Evolutionary conservation across 2,888 invertebrate genomes (phyloP).

Genomic region (Boloria euphrosyne): DNA sequence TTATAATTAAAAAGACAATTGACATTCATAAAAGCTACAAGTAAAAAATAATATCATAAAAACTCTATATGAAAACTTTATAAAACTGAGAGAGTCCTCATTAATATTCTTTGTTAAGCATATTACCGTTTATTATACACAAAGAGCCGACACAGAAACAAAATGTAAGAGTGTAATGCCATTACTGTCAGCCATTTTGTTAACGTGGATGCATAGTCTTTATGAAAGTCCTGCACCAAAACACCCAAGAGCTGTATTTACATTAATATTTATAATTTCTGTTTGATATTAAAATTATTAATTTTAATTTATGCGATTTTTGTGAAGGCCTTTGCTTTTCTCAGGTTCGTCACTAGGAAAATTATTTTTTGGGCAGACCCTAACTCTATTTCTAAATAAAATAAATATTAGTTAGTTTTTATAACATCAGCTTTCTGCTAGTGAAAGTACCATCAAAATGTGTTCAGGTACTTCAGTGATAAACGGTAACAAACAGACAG

Average conservation of each 20-base stretch:
- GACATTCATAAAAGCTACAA: background rate
- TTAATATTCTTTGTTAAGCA: slow-evolving; percentile 23
- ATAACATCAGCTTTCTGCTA: too few species aligned
- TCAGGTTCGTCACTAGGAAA: too few species aligned
- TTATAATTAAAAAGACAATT: too few species aligned
- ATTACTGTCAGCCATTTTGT: slow-evolving; percentile 55
- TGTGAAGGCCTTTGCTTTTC: too few species aligned
- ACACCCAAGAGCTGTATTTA: background rate
- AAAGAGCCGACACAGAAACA: slow-evolving; percentile 35
- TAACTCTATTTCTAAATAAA: too few species aligned
- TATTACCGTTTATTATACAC: slow-evolving; percentile 20
- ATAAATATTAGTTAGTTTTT: too few species aligned
- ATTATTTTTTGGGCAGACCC: too few species aligned
- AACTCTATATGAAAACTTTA: background rate
- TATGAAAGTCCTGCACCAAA: slow-evolving; percentile 26
- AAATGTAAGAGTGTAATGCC: slow-evolving; percentile 48
- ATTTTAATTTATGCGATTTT: too few species aligned
- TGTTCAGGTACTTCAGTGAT: too few species aligned
- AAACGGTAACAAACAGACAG: too few species aligned
- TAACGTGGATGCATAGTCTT: slow-evolving; percentile 54
- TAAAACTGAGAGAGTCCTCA: slow-evolving; percentile 5
- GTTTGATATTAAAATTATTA: too few species aligned
- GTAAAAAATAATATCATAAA: slow-evolving; percentile 8
- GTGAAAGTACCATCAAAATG: too few species aligned
- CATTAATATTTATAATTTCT: background rate